A percentile compares a stretch with the other conserved stretches of the same genome.
phyloP scores from a whole-genome alignment of 2,797 vertebrate species.

The Paedocypris micromegethes region DNA sequence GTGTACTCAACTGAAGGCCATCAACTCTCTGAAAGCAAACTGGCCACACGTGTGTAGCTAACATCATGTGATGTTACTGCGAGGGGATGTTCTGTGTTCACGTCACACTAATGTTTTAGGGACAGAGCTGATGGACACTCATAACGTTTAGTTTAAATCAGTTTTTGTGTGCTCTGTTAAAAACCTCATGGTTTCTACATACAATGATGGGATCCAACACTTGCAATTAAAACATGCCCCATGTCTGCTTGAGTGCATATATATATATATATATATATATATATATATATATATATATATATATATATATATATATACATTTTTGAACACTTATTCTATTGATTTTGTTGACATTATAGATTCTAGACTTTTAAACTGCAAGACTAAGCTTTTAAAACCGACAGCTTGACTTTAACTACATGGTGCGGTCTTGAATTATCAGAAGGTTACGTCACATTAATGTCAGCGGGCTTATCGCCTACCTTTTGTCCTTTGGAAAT shows the following conservation, averaged over 20 bases:
- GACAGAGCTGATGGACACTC: too few relatives aligned
- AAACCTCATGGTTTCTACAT: conserved; percentile 23
- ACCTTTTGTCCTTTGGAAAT: conserved; percentile 45
- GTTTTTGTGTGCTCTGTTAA: conserved; percentile 24
- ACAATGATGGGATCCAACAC: conserved; percentile 26
- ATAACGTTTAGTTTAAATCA: too few relatives aligned
- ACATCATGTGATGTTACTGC: too few relatives aligned
- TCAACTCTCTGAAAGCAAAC: conserved; percentile 48
- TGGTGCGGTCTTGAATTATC: conserved; percentile 41
- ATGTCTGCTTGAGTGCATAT: conserved; percentile 8
- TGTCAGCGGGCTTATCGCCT: conserved; percentile 36
- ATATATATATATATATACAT: too few relatives aligned
- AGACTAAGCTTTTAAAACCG: conserved; percentile 42
- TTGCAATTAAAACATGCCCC: conserved; percentile 34
- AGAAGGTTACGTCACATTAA: conserved; percentile 46
- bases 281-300: too few relatives aligned
- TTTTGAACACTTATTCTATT: conserved; percentile 17
- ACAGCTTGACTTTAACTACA: conserved; percentile 41
- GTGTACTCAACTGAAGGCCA: conserved; percentile 49
- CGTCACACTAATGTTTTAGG: too few relatives aligned
- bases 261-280: not conserved
- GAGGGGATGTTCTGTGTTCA: too few relatives aligned
- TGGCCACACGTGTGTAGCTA: conserved; percentile 29
- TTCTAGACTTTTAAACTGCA: conserved; percentile 40
- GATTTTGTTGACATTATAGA: conserved; percentile 29